Base-by-base conservation (phyloP, 1,140 invertebrate genomes). In the Drosophila azteca region DNA sequence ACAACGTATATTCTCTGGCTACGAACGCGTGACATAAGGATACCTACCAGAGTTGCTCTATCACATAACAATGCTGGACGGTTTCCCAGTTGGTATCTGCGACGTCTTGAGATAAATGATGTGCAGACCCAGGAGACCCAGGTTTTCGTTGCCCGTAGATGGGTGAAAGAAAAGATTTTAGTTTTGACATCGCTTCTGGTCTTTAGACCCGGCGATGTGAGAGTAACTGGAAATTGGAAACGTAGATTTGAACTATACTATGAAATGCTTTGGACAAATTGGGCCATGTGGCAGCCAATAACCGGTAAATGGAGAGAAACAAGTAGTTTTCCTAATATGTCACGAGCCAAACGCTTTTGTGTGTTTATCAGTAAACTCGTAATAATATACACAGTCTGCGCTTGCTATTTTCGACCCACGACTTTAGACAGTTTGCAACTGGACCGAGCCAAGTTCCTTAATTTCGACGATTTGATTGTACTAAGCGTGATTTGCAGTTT, bases 281-380 rank as follows among this genome's bases (percentile, higher is more conserved):
- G 77, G 76, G 43, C 59, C 3, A 24, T 84, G 11, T 80, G 72
- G 72, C 81, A 80, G n/a, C 81, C 81, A 0, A 0, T 84, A 0
- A 58, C 17, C 0, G 77, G 81, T 0, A 41, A 6, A 1, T 84
- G 81, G 81, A 51, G 77, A 0, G 77, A 80, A 0, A 45, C n/a
- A 8, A 20, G 20, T 17, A 1, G 17, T 2, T 15, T 15, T 15
- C 11, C 53, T 0, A 55, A 13, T 7, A 26, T 85, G 26, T 57
- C 81, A 0, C 81, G 81, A 4, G 57, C 61, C 13, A 62, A 84
- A 35, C 48, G 81, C 8, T 6, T 8, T 3, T 84, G 61, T 31
- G 51, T 80, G 2, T 80, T 77, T 22, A 0, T 73, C 1, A 55
- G 31, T 8, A 85, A 85, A 11, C 11, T 60, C 0, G 0, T 61